Conservation (phyloP, 2,113 vertebrate species). For the Ctenomys sociabilis region DNA sequence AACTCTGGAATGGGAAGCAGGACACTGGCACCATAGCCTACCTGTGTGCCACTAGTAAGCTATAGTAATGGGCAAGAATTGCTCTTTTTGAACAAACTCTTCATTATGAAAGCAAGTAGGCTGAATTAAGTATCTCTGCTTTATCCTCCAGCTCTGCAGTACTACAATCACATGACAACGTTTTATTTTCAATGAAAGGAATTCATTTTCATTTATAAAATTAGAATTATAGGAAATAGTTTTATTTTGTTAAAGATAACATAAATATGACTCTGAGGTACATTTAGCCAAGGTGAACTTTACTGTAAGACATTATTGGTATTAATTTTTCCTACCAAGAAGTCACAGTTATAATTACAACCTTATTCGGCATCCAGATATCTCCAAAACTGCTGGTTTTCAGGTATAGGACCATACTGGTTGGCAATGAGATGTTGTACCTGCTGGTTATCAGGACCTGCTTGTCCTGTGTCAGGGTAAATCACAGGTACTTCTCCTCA, state of each 20-base stretch:
- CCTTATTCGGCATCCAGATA: not conserved
- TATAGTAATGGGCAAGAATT: not conserved
- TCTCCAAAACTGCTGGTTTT: not conserved
- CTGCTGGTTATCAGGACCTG: too few species aligned
- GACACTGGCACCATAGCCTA: not conserved
- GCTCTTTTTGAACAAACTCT: not conserved
- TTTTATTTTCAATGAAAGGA: not conserved
- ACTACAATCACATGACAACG: not conserved
- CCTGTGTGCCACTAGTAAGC: not conserved
- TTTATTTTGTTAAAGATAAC: not conserved
- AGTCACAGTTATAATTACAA: not conserved
- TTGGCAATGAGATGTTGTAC: not conserved
- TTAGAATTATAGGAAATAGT: not conserved
- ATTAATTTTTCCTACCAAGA: not conserved
- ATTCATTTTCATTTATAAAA: constrained; percentile 24
- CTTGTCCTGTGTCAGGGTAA: not conserved
- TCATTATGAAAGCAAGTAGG: not conserved
- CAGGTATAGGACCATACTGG: not conserved
- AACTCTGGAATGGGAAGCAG: not conserved
- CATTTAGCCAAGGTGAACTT: not conserved
- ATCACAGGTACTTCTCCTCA: not conserved
- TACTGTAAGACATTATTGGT: not conserved
- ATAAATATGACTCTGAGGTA: not conserved
- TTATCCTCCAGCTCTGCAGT: not conserved
- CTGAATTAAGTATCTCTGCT: not conserved